phyloP scores from a whole-genome alignment of 2,797 vertebrate species.

The Helarctos malayanus region DNA sequence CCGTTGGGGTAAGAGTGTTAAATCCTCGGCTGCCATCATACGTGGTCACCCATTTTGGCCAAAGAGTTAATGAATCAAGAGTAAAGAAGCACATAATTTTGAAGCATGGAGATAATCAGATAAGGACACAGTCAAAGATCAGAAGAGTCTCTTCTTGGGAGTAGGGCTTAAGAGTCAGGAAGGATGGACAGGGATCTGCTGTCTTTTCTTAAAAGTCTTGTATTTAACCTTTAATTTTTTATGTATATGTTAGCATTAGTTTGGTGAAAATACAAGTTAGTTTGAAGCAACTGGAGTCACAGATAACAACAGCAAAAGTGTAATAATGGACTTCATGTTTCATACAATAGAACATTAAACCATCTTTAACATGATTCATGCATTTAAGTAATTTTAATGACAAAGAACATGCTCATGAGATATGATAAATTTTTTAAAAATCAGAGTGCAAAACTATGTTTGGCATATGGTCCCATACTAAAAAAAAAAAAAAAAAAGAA shows the following conservation, averaged over 20 bases:
- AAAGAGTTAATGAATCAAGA: background rate
- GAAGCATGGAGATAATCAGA: background rate
- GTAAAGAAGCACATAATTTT: background rate
- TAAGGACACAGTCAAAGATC: background rate
- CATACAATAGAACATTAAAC: background rate
- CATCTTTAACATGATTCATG: background rate
- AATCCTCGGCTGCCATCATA: background rate
- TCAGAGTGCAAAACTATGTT: background rate
- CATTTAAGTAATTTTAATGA: conserved; percentile 15
- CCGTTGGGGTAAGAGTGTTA: background rate
- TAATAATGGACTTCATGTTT: background rate
- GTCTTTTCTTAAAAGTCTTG: background rate
- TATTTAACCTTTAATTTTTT: background rate
- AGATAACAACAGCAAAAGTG: background rate
- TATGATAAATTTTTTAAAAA: background rate
- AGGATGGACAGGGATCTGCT: background rate
- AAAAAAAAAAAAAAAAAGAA: background rate
- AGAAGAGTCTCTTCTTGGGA: background rate
- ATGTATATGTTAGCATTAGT: background rate
- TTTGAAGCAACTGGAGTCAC: background rate
- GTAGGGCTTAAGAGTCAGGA: background rate
- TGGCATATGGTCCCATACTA: background rate
- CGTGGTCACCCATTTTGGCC: background rate
- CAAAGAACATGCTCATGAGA: background rate
- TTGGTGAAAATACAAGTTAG: background rate